phyloP scores from a whole-genome alignment of 2,113 vertebrate species.

The Gorsachius goisagi region DNA sequence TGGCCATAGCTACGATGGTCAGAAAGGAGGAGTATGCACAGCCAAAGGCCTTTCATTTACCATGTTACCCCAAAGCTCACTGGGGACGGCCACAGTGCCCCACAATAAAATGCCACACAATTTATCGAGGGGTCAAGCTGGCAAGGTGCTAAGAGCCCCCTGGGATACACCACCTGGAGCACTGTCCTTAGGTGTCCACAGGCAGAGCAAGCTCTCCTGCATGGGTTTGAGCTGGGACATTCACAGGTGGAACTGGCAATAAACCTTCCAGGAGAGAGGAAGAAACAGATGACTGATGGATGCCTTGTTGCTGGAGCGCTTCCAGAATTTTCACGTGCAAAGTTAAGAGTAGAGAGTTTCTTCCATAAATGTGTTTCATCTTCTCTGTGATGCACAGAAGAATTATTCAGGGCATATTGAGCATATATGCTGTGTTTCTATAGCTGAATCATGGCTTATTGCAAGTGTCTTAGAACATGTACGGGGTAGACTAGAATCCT shows the following conservation, averaged over 20 bases:
- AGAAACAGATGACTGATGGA: neutral
- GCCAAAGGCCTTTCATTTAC: neutral
- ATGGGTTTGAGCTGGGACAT: neutral
- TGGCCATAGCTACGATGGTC: neutral
- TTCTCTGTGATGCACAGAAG: neutral
- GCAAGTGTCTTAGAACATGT: neutral
- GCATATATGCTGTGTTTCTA: neutral
- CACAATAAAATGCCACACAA: neutral
- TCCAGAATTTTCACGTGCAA: neutral
- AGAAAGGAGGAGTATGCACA: neutral
- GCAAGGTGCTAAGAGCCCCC: neutral
- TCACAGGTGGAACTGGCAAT: neutral
- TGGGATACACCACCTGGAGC: neutral
- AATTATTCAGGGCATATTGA: neutral
- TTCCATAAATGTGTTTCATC: neutral
- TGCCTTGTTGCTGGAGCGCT: fast-evolving
- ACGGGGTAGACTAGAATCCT: neutral
- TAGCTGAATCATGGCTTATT: neutral
- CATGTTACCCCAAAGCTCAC: neutral
- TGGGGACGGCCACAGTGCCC: neutral
- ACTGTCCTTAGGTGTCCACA: neutral
- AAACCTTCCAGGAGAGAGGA: neutral
- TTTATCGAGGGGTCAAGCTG: neutral
- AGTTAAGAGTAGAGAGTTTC: neutral
- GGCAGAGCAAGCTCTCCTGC: neutral